Conservation (phyloP, 2,888 invertebrate species). For the Watsonalla binaria region DNA sequence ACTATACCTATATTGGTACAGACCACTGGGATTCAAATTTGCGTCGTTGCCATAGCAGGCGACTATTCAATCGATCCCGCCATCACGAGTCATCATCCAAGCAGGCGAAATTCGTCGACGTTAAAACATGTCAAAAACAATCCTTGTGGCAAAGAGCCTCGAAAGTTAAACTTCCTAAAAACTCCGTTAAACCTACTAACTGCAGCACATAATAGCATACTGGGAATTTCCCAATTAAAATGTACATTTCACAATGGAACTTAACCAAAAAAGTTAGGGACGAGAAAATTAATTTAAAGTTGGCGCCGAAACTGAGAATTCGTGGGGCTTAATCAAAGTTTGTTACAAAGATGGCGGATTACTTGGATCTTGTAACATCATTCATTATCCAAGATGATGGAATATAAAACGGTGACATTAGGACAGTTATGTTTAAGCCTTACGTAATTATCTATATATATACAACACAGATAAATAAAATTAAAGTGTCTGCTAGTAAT, state of each 20-base stretch:
- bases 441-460: too few species aligned
- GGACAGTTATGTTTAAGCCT: background rate
- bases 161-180: too few species aligned
- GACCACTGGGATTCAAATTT: too few species aligned
- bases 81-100: too few species aligned
- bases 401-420: background rate
- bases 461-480: too few species aligned
- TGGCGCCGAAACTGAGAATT: background rate
- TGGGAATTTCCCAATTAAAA: background rate
- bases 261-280: background rate
- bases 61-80: too few species aligned
- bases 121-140: too few species aligned
- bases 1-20: too few species aligned
- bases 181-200: background rate
- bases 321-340: slow-evolving; percentile 2
- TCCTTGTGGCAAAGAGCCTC: too few species aligned
- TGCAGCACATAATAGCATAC: background rate
- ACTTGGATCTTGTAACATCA: background rate
- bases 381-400: background rate
- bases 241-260: background rate
- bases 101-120: too few species aligned
- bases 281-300: slow-evolving; percentile 1
- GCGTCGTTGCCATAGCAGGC: too few species aligned
- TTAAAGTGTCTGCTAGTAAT: too few species aligned
- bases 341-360: background rate